Evolutionary conservation across 1,140 invertebrate species (phyloP), one percentile per base, ranked within the genome.

Genomic region (Drosophila grimshawi): DNA sequence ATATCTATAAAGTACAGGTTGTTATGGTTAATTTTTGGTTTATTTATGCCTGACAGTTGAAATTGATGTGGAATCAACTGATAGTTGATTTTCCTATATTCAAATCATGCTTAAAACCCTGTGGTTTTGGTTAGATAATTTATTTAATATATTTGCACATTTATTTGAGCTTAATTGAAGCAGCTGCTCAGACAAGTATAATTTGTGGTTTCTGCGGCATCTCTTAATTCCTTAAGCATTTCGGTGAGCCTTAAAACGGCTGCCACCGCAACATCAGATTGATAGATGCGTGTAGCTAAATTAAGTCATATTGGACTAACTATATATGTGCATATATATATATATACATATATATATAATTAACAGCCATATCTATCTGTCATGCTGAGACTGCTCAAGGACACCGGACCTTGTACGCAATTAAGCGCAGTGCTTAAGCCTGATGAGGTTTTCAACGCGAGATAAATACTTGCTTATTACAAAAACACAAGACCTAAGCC

Each of bases 381-480:
- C 43, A 63, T 30, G 29, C 41, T 66, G 37, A 51, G 19, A 57
- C 64, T 32, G 10, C 33, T 33, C 27, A 76, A 64, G 73, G 53
- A 80, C 64, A 39, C 19, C 66, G 8, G 35, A 29, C 37, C 59
- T 79, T 1, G 76, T 64, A 63, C 81, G 78, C 80, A 86, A 86
- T 86, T 86, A 86, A 86, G 81, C 64, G 55, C 60, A 68, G 82
- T 78, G 75, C 82, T 86, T 83, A 86, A 82, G 72, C 76, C 79
- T 88, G 80, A 88, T 88, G 77, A 88, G 85, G 85, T 85, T 88
- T 89, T 83, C 76, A 80, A 52, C 85, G 55, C 76, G 72, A 88
- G 83, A 86, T 88, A 86, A 86, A 86, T 82, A 86, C 70, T 60
- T 60, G 43, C 57, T 82, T 85, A 70, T 60, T 60, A 86, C 70